These are phyloP conservation scores for Pammene fasciana DNA, from an alignment of 2,888 invertebrate species.

Conservation along the genomic window DNA sequence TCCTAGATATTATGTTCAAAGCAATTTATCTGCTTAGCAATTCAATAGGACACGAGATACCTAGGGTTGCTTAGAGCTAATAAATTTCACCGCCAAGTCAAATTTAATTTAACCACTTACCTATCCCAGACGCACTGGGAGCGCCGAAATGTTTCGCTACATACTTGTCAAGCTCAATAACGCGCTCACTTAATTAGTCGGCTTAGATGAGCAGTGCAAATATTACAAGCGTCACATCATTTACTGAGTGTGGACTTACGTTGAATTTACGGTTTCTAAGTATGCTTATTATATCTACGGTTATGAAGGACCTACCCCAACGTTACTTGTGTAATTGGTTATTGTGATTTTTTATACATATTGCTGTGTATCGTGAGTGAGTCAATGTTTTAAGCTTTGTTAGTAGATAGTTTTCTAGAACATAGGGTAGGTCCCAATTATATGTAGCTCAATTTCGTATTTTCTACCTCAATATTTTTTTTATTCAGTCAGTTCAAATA, in stretches of 20 bases:
- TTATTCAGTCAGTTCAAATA: too few relatives aligned
- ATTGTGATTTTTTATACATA: too few relatives aligned
- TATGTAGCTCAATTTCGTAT: too few relatives aligned
- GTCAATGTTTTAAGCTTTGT: too few relatives aligned
- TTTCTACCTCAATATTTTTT: too few relatives aligned
- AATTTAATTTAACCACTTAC: constrained; percentile 4
- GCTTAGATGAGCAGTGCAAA: constrained; percentile 12
- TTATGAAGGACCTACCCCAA: neutral
- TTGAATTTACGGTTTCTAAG: neutral
- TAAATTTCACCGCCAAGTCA: neutral
- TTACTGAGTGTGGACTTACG: constrained; percentile 1
- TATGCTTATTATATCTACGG: neutral
- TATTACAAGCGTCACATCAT: neutral
- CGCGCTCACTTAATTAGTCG: constrained; percentile 10
- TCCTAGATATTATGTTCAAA: too few relatives aligned
- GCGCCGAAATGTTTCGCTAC: constrained; percentile 5
- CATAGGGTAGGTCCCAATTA: too few relatives aligned
- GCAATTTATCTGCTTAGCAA: neutral
- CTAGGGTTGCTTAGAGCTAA: neutral
- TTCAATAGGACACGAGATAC: neutral
- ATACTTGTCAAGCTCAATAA: constrained; percentile 6
- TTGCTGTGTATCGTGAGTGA: too few relatives aligned
- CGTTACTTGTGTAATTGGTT: neutral
- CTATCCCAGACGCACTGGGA: neutral
- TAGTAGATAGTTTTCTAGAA: too few relatives aligned